phyloP scores from a whole-genome alignment of 1,140 invertebrate genomes.

The Glossosoma conforme region DNA sequence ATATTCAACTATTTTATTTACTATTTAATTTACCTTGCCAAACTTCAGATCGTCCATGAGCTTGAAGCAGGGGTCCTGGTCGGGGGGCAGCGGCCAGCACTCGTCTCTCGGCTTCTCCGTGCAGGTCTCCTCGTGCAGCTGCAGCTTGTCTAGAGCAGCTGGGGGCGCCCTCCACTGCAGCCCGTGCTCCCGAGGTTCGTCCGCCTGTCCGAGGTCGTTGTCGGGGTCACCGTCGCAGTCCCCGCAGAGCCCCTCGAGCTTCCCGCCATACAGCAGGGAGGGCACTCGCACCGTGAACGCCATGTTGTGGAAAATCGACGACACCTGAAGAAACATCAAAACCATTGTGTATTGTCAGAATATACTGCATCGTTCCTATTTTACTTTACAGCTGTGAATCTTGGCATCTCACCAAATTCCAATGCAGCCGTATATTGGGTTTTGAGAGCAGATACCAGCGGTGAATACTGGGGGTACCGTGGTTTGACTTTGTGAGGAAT shows the following conservation, averaged over 20 bases:
- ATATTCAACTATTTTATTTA: too few species aligned
- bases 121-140: slow-evolving; percentile 35
- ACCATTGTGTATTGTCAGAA: not conserved
- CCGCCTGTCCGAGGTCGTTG: slow-evolving; percentile 58
- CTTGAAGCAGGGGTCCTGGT: slow-evolving; percentile 60
- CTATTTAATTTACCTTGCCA: slow-evolving; percentile 52
- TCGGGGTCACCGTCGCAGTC: slow-evolving; percentile 64
- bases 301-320: slow-evolving; percentile 47
- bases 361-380: too few species aligned
- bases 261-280: slow-evolving; percentile 65
- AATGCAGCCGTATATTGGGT: too few species aligned
- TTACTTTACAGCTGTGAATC: too few species aligned
- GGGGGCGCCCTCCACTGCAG: slow-evolving; percentile 57
- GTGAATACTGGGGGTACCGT: too few species aligned
- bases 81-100: slow-evolving; percentile 50
- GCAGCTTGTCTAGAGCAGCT: slow-evolving; percentile 35
- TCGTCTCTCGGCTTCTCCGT: slow-evolving; percentile 40
- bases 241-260: slow-evolving; percentile 74
- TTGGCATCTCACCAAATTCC: too few species aligned
- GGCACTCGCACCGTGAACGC: slow-evolving; percentile 62
- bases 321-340: slow-evolving; percentile 32
- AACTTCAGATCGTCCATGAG: slow-evolving; percentile 60
- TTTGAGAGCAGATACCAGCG: too few species aligned
- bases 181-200: slow-evolving; percentile 54
- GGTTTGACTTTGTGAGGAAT: too few species aligned